Evolutionary conservation across 1,140 invertebrate species (phyloP), one percentile per base, ranked within the genome.

Genomic region (Drosophila arizonae): DNA sequence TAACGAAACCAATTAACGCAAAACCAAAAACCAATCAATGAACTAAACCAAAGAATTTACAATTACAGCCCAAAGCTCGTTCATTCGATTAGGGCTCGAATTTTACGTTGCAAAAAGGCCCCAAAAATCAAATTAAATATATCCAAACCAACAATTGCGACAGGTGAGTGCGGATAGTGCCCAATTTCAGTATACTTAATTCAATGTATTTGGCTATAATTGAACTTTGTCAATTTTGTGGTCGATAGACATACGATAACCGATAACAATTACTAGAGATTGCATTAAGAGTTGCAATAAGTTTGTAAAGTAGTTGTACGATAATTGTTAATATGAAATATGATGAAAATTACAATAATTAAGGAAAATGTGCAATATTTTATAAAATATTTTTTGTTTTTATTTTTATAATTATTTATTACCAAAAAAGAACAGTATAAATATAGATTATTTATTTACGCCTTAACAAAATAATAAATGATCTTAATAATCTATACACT

Each of bases 41-140:
- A 81, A 67, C 68, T 70, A 81, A 81, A 76, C 85, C 73, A 57
- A 64, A 77, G 66, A 61, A 72, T 78, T 85, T 75, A 61, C 65
- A 75, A 71, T 71, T 65, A 67, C 9, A 72, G 61, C 56, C 48
- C 51, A 46, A 70, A 71, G 56, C 60, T 70, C 46, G 45, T 58
- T 63, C 26, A 70, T 70, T 69, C 43, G 71, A 67, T 73, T 73
- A 67, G 71, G 48, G 64, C 45, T 43, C 51, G 21, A 58, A 52
- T 69, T 39, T 69, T 63, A 55, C 70, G n/a, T 46, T 39, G 55
- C 36, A 17, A 36, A 58, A 43, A 8, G 21, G 21, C 11, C 4
- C 0, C n/a, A 24, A n/a, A 41, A 39, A 51, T 24, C 21, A 28
- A 61, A 60, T 26, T 55, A 21, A 46, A 45, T 39, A 72, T 46